Conservation (phyloP, 2,888 invertebrate species). For the Cantharis rufa region DNA sequence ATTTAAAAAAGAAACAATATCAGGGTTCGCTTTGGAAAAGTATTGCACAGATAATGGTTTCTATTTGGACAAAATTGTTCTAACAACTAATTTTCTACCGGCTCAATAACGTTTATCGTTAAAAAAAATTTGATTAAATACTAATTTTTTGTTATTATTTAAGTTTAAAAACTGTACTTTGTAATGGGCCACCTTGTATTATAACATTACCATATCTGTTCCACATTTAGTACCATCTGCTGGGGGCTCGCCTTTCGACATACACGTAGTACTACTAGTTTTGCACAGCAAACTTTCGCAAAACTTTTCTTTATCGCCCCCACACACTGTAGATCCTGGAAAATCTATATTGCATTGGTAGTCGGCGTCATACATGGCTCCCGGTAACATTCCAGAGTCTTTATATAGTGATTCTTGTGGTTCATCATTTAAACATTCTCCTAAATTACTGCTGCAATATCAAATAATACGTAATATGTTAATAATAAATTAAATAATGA, state of each 20-base stretch:
- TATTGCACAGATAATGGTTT: too few species aligned
- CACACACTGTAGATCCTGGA: conserved; percentile 48
- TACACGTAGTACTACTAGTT: conserved; percentile 55
- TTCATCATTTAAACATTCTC: conserved; percentile 67
- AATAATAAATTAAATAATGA: background rate
- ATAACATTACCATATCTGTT: conserved; percentile 59
- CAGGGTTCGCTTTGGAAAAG: too few species aligned
- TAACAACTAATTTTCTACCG: too few species aligned
- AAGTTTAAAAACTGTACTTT: too few species aligned
- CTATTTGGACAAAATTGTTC: too few species aligned
- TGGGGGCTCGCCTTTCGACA: conserved; percentile 61
- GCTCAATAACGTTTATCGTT: too few species aligned
- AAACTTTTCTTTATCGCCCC: conserved; percentile 48
- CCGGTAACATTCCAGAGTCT: conserved; percentile 64
- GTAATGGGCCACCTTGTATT: background rate
- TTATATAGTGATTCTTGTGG: conserved; percentile 62
- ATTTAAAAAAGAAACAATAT: too few species aligned
- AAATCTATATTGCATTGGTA: conserved; percentile 62
- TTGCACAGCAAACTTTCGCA: conserved; percentile 60
- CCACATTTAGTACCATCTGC: conserved; percentile 71
- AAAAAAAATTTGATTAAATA: too few species aligned
- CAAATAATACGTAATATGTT: background rate
- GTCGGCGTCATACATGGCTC: conserved; percentile 68
- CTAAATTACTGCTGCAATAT: conserved; percentile 62
- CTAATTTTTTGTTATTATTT: too few species aligned